Evolutionary conservation across 2,888 invertebrate species (phyloP), one percentile per base, ranked within the genome.

Genomic region (Drosophila gaucha): DNA sequence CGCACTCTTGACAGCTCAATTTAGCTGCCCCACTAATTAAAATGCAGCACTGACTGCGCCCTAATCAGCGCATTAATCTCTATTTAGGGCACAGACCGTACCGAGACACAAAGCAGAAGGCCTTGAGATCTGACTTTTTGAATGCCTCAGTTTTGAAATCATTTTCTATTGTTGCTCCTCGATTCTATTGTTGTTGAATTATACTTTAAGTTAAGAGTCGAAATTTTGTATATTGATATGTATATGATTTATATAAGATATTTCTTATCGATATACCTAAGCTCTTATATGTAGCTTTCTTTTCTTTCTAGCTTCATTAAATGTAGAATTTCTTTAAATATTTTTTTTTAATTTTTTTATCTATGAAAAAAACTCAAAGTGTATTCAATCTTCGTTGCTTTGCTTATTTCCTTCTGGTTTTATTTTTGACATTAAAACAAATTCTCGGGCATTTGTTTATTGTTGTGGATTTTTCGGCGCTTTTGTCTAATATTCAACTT

Each of bases 31-130:
- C 39, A 64, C 70, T 80, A 80, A 80, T 80, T 80, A 82, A 80
- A 80, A 83, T 60, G 8, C 60, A 71, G 55, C 67, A n/a, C 47
- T 69, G 47, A 69, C 74, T 78, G 60, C 52, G 66, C 60, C 62
- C 62, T 78, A 78, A 82, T 80, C 80, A 70, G 73, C 67, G 63
- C 65, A 82, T 82, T 80, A 80, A 80, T 80, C 83, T 80, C 57
- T 51, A 65, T 66, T 71, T 70, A 14, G 59, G 55, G 20, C 72
- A 30, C n/a, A 58, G 58, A 56, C 60, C 41, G 30, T 30, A 12
- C 12, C 41, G 38, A 24, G 31, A 50, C 49, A 41, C 26, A 44
- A 44, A 24, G 28, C 36, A 31, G 26, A 55, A 51, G 33, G 3
- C 50, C 18, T 30, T 51, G 24, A 55, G 50, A 39, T 55, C 2